Percentiles rank a stretch among this genome's conserved stretches.
phyloP scores from a whole-genome alignment of 2,797 vertebrate species.

The Melanotaenia parkinsoni region DNA sequence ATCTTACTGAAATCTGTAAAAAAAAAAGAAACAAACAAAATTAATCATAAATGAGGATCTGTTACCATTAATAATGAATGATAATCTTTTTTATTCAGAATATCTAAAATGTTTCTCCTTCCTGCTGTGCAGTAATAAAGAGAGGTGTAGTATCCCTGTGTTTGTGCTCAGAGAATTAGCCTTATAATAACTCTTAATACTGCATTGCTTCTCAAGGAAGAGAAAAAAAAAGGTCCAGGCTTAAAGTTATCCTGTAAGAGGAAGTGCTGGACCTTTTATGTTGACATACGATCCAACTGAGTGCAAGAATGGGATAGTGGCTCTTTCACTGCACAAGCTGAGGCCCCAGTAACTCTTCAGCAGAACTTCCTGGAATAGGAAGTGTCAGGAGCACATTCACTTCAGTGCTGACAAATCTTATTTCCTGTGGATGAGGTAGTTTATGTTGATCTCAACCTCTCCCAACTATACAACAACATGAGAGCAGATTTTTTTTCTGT shows the following conservation, averaged over 20 bases:
- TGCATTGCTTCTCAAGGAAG: constrained; percentile 22
- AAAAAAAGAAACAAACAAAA: not conserved
- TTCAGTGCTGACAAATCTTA: constrained; percentile 50
- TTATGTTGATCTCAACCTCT: constrained; percentile 17
- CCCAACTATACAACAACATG: not conserved
- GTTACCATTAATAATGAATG: not conserved
- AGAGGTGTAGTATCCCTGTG: not conserved
- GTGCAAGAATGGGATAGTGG: constrained; percentile 60
- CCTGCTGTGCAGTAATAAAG: not conserved
- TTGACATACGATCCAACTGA: constrained; percentile 54
- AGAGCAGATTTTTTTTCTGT: constrained; percentile 1
- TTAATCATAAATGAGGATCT: not conserved
- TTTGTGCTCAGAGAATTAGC: constrained; percentile 20
- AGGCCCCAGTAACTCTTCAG: constrained; percentile 44
- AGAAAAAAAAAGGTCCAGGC: constrained; percentile 20
- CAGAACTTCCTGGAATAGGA: constrained; percentile 65
- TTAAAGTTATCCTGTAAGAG: constrained; percentile 41
- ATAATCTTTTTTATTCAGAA: not conserved
- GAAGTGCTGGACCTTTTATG: constrained; percentile 54
- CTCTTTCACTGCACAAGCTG: constrained; percentile 45
- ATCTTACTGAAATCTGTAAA: not conserved
- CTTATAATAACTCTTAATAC: constrained; percentile 11
- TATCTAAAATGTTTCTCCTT: constrained; percentile 2
- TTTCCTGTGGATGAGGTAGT: constrained; percentile 35
- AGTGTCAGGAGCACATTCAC: constrained; percentile 46